Evolutionary conservation across 2,797 vertebrate species (phyloP), one percentile per base, ranked within the genome.

Genomic region (Garrulus glandarius): DNA sequence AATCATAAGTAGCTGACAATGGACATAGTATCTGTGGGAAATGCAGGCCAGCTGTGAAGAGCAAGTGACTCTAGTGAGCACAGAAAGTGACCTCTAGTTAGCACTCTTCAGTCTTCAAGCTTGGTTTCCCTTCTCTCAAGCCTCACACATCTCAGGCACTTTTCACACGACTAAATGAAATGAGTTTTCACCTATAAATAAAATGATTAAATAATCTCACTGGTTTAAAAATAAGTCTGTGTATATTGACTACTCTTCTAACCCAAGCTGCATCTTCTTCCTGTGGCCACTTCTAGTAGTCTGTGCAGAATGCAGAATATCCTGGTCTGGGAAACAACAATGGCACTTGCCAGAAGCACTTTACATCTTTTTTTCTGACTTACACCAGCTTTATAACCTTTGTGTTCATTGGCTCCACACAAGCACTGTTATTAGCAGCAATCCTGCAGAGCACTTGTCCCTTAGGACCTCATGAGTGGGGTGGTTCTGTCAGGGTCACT

Each of bases 381-480:
- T 65, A 71, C 7, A 41, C 7, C 32, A 78, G 12, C n/a, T 43
- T 64, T 44, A 47, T 3, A 76, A 27, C 12, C 16, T 61, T 36
- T 70, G 19, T 30, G 16, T 30, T 64, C 12, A 5, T 20, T 72
- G 59, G 29, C 21, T 57, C 5, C 2, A 41, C 23, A 10, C 30
- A 41, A 81, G 55, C 3, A 4, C 26, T 86, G 36, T 46, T 64
- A 29, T 57, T 46, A 75, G 36, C 34, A 74, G n/a, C 15, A 87
- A 21, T 41, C 59, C 60, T 63, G 32, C 69, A 60, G 57, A 19
- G 6, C 8, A 24, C 37, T 77, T 56, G 3, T 64, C 61, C 37
- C 67, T 55, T 34, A n/a, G 23, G 37, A 55, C 20, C 59, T 43
- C 2, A 0, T 1, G 5, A 55, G 23, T 15, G 4, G 6, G 10